Conservation (phyloP, 1,140 invertebrate genomes). For the Pararge aegeria region DNA sequence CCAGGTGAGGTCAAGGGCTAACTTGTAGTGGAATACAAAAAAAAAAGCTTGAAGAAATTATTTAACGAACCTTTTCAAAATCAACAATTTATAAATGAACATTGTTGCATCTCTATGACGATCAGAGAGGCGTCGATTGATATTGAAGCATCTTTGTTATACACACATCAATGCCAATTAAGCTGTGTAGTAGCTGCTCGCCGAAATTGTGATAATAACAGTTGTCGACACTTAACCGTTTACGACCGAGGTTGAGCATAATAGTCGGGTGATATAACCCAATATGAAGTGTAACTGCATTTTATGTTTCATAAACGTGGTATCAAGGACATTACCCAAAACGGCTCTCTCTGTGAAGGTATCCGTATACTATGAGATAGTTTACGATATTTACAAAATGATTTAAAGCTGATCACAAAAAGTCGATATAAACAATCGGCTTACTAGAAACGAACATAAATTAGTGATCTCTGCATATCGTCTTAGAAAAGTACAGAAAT, state of each 20-base stretch:
- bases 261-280: slow-evolving; percentile 21
- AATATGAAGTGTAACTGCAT: slow-evolving; percentile 34
- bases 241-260: slow-evolving; percentile 21
- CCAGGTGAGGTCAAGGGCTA: no score
- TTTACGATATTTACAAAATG: not conserved
- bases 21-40: no score
- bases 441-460: no score
- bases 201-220: slow-evolving; percentile 15
- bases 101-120: no score
- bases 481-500: no score
- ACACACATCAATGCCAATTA: slow-evolving; percentile 4
- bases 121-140: no score
- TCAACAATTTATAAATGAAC: no score
- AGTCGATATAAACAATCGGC: no score
- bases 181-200: not conserved
- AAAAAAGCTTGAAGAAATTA: no score
- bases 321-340: slow-evolving; percentile 22
- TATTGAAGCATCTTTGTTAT: no score
- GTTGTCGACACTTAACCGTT: slow-evolving; percentile 23
- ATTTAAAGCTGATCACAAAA: not conserved
- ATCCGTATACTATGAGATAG: not conserved
- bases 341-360: not conserved
- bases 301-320: slow-evolving; percentile 28
- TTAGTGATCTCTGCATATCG: no score
- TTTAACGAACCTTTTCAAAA: no score